phyloP scores from a whole-genome alignment of 1,140 invertebrate species.

The Zaprionus ghesquierei region DNA sequence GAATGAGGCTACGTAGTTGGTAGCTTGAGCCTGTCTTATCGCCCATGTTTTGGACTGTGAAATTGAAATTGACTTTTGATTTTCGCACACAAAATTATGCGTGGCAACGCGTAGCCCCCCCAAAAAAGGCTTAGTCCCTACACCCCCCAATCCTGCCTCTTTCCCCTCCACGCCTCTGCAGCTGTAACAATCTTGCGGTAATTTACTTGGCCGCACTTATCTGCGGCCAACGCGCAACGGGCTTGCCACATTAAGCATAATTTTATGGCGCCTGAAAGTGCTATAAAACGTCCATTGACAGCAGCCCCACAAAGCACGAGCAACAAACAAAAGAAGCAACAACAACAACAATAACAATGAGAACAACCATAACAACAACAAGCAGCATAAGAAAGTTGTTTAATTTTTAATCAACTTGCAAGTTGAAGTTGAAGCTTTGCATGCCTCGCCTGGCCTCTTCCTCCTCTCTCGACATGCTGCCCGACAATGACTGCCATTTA shows the following conservation, averaged over 20 bases:
- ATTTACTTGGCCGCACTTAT: slow-evolving; percentile 71
- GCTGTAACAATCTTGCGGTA: slow-evolving; percentile 32
- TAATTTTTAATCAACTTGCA: slow-evolving; percentile 70
- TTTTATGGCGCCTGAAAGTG: slow-evolving; percentile 47
- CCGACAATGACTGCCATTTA: slow-evolving; percentile 62
- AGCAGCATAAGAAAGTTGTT: slow-evolving; percentile 44
- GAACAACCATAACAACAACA: slow-evolving; percentile 13
- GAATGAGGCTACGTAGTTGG: not conserved
- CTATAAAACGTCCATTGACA: slow-evolving; percentile 60
- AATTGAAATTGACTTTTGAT: slow-evolving; percentile 54
- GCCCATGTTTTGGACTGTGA: slow-evolving; percentile 45
- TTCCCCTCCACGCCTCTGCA: not conserved
- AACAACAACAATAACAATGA: slow-evolving; percentile 15
- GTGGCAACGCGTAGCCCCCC: slow-evolving; percentile 34
- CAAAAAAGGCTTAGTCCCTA: slow-evolving; percentile 23
- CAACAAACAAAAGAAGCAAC: not conserved
- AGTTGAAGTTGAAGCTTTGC: slow-evolving; percentile 52
- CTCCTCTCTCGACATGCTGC: not conserved
- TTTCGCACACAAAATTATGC: slow-evolving; percentile 63
- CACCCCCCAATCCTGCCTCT: too few species aligned
- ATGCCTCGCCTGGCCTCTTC: slow-evolving; percentile 14
- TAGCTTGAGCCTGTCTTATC: slow-evolving; percentile 34
- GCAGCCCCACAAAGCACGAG: slow-evolving; percentile 7
- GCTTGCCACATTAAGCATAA: slow-evolving; percentile 52
- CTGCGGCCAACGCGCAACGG: slow-evolving; percentile 62